phyloP scores from a whole-genome alignment of 92 coral and sea anemone species.

The Epizoanthus stellaris region DNA sequence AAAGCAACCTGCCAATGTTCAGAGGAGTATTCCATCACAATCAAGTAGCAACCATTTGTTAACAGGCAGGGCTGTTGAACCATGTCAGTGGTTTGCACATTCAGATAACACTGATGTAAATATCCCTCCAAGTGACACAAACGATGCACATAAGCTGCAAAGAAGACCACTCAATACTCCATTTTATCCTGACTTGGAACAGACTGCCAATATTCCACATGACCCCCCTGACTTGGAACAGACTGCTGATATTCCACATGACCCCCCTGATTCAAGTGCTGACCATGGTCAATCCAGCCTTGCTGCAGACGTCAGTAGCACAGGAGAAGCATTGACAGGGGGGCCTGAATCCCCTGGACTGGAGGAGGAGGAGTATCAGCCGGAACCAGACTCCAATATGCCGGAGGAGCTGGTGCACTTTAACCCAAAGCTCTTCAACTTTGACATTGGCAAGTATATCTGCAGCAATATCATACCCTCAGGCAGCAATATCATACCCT shows the following conservation, averaged over 20 bases:
- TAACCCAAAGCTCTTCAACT: constrained; percentile 68
- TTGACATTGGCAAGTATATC: constrained; percentile 66
- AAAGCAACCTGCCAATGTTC: background rate
- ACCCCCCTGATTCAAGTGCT: background rate
- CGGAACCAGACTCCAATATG: constrained; percentile 49
- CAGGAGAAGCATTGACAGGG: background rate
- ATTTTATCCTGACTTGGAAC: background rate
- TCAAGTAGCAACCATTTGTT: too few species aligned
- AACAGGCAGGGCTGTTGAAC: background rate
- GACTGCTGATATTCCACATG: background rate
- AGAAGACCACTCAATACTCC: background rate
- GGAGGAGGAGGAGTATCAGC: constrained; percentile 26
- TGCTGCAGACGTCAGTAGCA: background rate
- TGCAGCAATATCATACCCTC: too few species aligned
- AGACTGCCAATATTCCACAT: background rate
- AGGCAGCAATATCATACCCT: too few species aligned
- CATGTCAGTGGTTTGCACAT: background rate
- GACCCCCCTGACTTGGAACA: background rate
- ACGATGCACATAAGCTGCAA: background rate
- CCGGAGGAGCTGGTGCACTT: constrained; percentile 49
- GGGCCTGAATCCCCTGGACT: background rate
- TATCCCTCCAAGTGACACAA: background rate
- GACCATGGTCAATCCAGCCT: background rate
- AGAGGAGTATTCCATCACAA: too few species aligned
- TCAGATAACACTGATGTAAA: background rate